Conservation (phyloP, 2,888 invertebrate genomes). For the Drosophila rubida region DNA sequence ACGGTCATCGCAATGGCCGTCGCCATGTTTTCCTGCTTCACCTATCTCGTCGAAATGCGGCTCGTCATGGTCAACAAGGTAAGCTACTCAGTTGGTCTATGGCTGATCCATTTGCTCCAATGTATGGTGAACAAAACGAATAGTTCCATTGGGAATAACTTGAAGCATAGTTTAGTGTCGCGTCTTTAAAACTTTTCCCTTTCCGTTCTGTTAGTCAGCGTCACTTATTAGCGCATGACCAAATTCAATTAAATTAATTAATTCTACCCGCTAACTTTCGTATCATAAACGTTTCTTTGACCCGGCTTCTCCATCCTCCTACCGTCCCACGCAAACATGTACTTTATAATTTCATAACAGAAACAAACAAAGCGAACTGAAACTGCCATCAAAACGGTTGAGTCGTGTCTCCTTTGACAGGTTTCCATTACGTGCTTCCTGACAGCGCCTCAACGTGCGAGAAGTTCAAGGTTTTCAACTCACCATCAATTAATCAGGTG, state of each 20-base stretch:
- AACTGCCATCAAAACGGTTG: conserved; percentile 50
- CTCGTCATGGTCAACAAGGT: conserved; percentile 83
- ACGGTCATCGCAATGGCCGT: conserved; percentile 79
- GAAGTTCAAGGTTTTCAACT: conserved; percentile 42
- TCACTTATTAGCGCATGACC: conserved; percentile 22
- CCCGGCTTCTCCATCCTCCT: background rate
- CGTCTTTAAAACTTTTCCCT: no score
- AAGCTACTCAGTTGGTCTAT: conserved; percentile 24
- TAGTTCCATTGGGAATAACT: conserved; percentile 4
- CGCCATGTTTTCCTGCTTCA: conserved; percentile 73
- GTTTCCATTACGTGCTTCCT: conserved; percentile 28
- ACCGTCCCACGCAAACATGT: background rate
- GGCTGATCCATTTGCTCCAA: background rate
- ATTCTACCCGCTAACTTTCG: conserved; percentile 22
- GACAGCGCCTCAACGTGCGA: conserved; percentile 23
- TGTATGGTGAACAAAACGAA: background rate
- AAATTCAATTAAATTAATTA: conserved; percentile 69
- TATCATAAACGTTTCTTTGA: conserved; percentile 9
- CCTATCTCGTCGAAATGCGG: conserved; percentile 78
- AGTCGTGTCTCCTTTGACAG: conserved; percentile 18
- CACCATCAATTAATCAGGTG: conserved; percentile 35
- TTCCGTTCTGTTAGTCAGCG: no score
- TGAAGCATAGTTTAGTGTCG: conserved; percentile 11
- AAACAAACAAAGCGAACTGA: conserved; percentile 23
- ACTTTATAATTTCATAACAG: conserved; percentile 54